A percentile compares a stretch with the other conserved stretches of the same genome.
phyloP scores from a whole-genome alignment of 1,140 invertebrate species.

The Camponotus floridanus region DNA sequence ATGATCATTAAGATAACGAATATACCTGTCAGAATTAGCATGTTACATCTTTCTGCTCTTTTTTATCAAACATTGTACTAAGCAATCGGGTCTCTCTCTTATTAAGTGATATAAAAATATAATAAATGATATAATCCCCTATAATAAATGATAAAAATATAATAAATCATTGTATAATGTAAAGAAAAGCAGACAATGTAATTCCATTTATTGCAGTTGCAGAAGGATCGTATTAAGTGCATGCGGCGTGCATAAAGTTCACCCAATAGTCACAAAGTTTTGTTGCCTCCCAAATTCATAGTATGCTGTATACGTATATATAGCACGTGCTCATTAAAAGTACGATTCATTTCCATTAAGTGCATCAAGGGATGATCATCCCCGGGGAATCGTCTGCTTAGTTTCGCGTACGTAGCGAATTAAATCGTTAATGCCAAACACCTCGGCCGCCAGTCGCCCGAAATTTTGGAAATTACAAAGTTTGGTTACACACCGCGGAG shows the following conservation, averaged over 20 bases:
- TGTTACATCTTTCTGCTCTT: not conserved
- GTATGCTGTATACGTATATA: not conserved
- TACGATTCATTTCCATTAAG: conserved; percentile 75
- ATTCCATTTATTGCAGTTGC: not conserved
- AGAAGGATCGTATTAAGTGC: conserved; percentile 8
- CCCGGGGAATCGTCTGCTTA: conserved; percentile 44
- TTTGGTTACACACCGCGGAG: conserved; percentile 60
- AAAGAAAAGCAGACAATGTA: not conserved
- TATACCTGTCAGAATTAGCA: not conserved
- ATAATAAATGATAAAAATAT: not conserved
- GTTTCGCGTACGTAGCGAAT: conserved; percentile 59
- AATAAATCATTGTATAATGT: not conserved
- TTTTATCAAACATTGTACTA: not conserved
- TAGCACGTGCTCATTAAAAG: conserved; percentile 44
- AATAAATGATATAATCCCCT: too few species aligned
- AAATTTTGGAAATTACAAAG: conserved; percentile 73
- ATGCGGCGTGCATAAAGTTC: conserved; percentile 20
- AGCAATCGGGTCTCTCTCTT: not conserved
- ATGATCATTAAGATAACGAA: not conserved
- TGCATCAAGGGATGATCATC: conserved; percentile 59
- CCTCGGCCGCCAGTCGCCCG: conserved; percentile 19
- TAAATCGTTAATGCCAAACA: conserved; percentile 70
- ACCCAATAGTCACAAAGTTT: conserved; percentile 40
- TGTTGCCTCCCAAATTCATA: conserved; percentile 5
- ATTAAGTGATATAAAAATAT: not conserved